These are phyloP conservation scores for Agrotis segetum DNA, from an alignment of 2,888 invertebrate species.

Conservation along the genomic window DNA sequence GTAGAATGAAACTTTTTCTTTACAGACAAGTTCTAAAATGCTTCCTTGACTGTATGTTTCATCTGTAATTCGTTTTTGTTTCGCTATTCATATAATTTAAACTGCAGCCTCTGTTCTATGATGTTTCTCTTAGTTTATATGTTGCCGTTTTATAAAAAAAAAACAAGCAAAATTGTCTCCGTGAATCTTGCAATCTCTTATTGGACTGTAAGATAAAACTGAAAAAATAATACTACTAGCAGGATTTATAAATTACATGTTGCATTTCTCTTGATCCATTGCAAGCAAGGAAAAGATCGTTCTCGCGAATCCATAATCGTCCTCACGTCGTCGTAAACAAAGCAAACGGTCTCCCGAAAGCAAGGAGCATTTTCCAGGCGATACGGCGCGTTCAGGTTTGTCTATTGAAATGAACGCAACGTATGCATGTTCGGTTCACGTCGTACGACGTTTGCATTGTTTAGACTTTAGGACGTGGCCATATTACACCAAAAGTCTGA, in stretches of 20 bases:
- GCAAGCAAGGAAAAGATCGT: neutral
- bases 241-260: conserved; percentile 2
- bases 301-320: neutral
- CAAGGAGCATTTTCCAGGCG: no score
- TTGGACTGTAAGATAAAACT: neutral
- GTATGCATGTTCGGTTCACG: no score
- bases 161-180: neutral
- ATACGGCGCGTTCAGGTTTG: no score
- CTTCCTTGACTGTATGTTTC: conserved; percentile 16
- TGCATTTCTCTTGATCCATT: neutral
- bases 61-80: neutral
- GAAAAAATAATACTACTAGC: neutral
- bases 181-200: neutral
- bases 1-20: neutral
- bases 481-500: neutral
- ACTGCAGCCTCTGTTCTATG: neutral
- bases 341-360: no score
- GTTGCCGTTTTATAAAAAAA: conserved; percentile 20
- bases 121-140: conserved; percentile 6
- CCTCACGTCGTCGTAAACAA: no score
- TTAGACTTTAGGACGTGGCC: no score
- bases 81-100: no score
- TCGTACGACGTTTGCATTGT: no score
- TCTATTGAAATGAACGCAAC: no score
- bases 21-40: neutral